A percentile compares a stretch with the other conserved stretches of the same genome.
Evolutionary conservation across 2,888 invertebrate genomes (phyloP).

Genomic region (Drosophila imparisetae): DNA sequence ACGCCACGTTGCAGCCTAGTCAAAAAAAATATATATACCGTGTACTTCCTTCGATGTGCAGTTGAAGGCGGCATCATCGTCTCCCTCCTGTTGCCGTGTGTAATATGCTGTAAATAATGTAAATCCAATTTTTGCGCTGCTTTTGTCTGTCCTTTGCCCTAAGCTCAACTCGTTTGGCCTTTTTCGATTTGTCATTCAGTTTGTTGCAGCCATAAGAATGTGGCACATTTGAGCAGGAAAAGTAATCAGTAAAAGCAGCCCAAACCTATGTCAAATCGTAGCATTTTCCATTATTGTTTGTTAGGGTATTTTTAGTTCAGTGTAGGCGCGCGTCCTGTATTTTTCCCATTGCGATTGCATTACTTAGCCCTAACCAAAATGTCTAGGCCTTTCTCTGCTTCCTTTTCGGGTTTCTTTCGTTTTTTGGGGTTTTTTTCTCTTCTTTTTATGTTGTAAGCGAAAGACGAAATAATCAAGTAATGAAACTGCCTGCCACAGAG

Average conservation of each 20-base stretch:
- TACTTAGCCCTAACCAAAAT: slow-evolving; percentile 27
- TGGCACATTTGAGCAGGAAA: background rate
- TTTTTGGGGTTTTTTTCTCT: slow-evolving; percentile 14
- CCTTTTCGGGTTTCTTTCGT: slow-evolving; percentile 28
- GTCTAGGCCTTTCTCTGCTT: slow-evolving; percentile 20
- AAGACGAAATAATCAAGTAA: slow-evolving; percentile 60
- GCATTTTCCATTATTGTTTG: background rate
- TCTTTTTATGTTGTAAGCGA: slow-evolving; percentile 20
- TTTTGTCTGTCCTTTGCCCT: slow-evolving; percentile 35
- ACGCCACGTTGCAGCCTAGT: slow-evolving; percentile 62
- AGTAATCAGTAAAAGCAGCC: background rate
- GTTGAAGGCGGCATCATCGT: slow-evolving; percentile 16
- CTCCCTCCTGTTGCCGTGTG: slow-evolving; percentile 27
- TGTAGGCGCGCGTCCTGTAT: background rate
- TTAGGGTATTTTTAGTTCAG: slow-evolving; percentile 42
- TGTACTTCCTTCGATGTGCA: slow-evolving; percentile 39
- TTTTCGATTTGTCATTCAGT: background rate
- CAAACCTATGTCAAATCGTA: background rate
- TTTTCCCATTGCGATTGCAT: slow-evolving; percentile 42
- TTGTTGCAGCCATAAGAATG: background rate
- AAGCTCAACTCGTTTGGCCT: background rate
- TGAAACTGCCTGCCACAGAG: slow-evolving; percentile 41
- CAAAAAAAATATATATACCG: slow-evolving; percentile 4
- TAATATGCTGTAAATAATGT: slow-evolving; percentile 78
- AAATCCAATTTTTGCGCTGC: slow-evolving; percentile 69